Percentiles rank a stretch among this genome's conserved stretches.
Evolutionary conservation across 2,113 vertebrate genomes (phyloP).

Genomic region (Psettodes erumei): DNA sequence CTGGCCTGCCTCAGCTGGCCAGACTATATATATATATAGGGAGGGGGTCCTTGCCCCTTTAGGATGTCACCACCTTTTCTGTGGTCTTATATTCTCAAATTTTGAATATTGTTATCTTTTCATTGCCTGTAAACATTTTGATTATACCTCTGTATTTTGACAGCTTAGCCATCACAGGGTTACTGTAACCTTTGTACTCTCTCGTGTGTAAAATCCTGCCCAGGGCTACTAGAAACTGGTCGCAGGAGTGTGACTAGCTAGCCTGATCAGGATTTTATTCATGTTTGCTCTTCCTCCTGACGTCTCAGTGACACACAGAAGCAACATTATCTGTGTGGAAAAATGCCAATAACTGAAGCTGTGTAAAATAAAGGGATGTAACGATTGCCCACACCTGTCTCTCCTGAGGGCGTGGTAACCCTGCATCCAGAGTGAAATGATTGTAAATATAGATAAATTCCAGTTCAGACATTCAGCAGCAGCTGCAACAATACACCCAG

Average conservation of each 20-base stretch:
- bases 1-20: constrained; percentile 57
- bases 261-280: neutral
- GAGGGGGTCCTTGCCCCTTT: constrained; percentile 42
- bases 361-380: neutral
- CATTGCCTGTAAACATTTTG: neutral
- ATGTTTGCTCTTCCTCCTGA: neutral
- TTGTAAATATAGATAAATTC: neutral
- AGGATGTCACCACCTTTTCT: constrained; percentile 16
- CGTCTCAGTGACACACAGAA: neutral
- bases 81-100: neutral
- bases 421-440: neutral
- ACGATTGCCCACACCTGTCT: neutral
- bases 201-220: neutral
- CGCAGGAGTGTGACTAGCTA: neutral
- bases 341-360: neutral
- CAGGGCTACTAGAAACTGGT: neutral
- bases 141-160: neutral
- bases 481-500: neutral
- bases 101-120: neutral
- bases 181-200: neutral
- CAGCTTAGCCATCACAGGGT: neutral
- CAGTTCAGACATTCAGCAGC: neutral
- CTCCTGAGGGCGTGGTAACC: neutral
- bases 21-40: constrained; percentile 44
- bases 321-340: neutral